Base-by-base conservation (phyloP, 1,140 invertebrate genomes). In the Dendrolimus punctatus region DNA sequence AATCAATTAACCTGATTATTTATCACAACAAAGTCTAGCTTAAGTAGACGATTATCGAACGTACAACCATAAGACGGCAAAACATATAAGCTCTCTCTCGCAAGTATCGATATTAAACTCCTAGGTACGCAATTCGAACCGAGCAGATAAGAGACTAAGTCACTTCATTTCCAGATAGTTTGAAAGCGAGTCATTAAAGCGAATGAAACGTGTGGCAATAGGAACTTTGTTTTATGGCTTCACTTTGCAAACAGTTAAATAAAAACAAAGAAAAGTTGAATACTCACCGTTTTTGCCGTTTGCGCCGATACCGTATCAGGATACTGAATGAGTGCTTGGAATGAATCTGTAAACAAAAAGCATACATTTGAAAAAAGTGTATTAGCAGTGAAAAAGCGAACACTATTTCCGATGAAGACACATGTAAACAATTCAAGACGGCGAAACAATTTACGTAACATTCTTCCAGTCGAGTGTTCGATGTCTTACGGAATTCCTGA, bases 321-420 rank as follows among this genome's bases (percentile, higher is more conserved):
- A 88, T 99, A 99, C 89, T 99, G 98, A 85, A 99, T 98, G 70
- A 99, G 91, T 55, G 98, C 98, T 93, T 99, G 98, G 92, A 99
- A 99, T 89, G 96, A 97, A 90, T 96, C 96, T 98, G 91, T 60
- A 93, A 93, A 78, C 61, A 71, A 79, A 78, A 71, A 49, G 56
- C 46, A 48, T 51, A 23, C 23, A 23, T 23, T 23, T 23, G 3
- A 23, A 23, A 23, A 1, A 23, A 1, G 23, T 23, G 23, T 23
- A 23, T 23, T 23, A 23, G 23, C 23, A 23, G 23, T 23, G 23
- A 23, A 23, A 23, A 23, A 23, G 23, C 23, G 23, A 23, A 23
- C 23, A 23, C 23, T 23, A 23, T 23, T 23, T 23, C 3, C 23
- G 23, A 23, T 23, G 23, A 23, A 23, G 23, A 23, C 23, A 23